Evolutionary conservation across 1,140 invertebrate genomes (phyloP).

Genomic region (Bombyx mori): DNA sequence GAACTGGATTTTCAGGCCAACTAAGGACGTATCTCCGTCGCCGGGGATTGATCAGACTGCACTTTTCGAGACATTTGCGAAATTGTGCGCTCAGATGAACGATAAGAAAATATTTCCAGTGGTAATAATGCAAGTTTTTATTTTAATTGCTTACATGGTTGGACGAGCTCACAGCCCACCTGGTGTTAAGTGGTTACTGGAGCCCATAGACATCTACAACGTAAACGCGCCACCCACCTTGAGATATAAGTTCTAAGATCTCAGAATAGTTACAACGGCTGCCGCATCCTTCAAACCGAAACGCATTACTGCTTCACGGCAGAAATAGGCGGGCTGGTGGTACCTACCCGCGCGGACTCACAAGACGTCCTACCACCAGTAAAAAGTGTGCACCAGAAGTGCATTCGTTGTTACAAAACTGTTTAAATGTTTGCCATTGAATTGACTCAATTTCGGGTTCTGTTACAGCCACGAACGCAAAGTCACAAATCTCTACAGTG

Average conservation of each 20-base stretch:
- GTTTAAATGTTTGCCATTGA: not conserved
- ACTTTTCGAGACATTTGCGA: slow-evolving; percentile 52
- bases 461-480: slow-evolving; percentile 30
- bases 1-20: slow-evolving; percentile 13
- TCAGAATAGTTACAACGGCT: too few relatives aligned
- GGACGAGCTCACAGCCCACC: too few relatives aligned
- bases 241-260: too few relatives aligned
- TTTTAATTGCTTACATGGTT: too few relatives aligned
- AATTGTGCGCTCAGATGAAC: slow-evolving; percentile 44
- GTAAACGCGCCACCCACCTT: too few relatives aligned
- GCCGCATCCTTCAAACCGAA: too few relatives aligned
- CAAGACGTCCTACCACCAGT: too few relatives aligned
- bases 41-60: slow-evolving; percentile 29
- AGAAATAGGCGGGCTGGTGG: too few relatives aligned
- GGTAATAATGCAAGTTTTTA: slow-evolving; percentile 15
- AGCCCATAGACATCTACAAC: too few relatives aligned
- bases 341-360: too few relatives aligned
- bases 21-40: slow-evolving; percentile 22
- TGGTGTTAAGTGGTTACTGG: too few relatives aligned
- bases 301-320: too few relatives aligned
- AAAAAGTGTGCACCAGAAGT: slow-evolving; percentile 4
- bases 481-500: slow-evolving; percentile 62
- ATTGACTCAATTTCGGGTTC: not conserved
- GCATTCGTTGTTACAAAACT: not conserved
- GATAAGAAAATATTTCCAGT: slow-evolving; percentile 26